Conservation (phyloP, 2,113 vertebrate species). For the Fulmarus glacialis region DNA sequence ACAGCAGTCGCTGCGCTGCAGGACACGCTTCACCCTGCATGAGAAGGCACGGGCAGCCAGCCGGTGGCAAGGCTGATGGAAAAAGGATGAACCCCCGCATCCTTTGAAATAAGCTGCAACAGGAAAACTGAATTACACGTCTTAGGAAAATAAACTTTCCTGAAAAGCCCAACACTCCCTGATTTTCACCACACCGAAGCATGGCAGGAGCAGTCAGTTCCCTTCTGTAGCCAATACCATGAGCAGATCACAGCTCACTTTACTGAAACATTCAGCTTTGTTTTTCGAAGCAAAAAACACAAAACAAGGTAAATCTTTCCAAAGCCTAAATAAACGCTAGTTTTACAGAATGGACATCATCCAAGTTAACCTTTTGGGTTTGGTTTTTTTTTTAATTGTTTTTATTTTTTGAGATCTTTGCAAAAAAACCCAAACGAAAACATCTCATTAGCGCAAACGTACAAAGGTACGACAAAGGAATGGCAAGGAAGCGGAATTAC, state of each 20-base stretch:
- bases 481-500: not conserved
- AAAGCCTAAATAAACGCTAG: not conserved
- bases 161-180: accelerated
- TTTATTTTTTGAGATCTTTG: not conserved
- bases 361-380: not conserved
- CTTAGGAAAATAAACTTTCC: not conserved
- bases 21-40: accelerated
- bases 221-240: not conserved
- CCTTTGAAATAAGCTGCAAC: not conserved
- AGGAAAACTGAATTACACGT: not conserved
- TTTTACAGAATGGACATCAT: no score
- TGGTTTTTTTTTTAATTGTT: not conserved
- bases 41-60: not conserved
- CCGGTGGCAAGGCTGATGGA: accelerated
- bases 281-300: not conserved
- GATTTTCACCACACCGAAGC: no score
- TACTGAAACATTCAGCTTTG: not conserved
- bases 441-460: not conserved
- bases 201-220: accelerated
- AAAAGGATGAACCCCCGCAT: accelerated
- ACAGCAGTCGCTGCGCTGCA: not conserved
- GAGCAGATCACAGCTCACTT: not conserved
- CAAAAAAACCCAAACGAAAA: accelerated
- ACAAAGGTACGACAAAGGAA: not conserved
- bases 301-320: not conserved